A percentile compares a stretch with the other conserved stretches of the same genome.
Conservation (phyloP, 2,113 vertebrate genomes). For the Phrynosoma platyrhinos region DNA sequence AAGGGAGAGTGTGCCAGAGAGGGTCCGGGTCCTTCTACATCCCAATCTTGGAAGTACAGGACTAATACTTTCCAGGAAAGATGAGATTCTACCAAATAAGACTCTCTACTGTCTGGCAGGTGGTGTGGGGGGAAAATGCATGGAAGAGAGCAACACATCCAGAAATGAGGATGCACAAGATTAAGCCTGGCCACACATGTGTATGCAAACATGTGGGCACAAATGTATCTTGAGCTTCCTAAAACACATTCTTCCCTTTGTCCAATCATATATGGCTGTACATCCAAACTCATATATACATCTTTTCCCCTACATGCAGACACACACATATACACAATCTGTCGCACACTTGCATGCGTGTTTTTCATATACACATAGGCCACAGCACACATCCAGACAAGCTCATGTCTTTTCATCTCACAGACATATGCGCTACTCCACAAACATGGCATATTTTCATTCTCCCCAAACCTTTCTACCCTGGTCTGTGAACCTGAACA, state of each 20-base stretch:
- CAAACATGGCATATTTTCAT: not conserved
- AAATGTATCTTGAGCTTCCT: not conserved
- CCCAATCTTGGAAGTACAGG: not conserved
- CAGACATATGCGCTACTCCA: not conserved
- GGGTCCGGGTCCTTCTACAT: not conserved
- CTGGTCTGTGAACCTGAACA: not conserved
- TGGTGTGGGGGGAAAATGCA: not conserved
- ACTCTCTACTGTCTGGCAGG: not conserved
- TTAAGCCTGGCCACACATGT: not conserved
- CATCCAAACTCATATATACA: not conserved
- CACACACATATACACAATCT: not conserved
- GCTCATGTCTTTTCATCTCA: not conserved
- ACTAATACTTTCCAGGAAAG: slow-evolving; percentile 22
- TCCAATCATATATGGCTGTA: not conserved
- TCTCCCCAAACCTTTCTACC: not conserved
- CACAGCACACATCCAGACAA: not conserved
- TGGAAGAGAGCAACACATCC: not conserved
- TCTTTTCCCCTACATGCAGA: not conserved
- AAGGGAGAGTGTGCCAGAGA: not conserved
- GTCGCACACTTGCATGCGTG: too few species aligned
- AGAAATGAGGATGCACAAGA: not conserved
- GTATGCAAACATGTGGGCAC: not conserved
- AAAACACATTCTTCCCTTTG: not conserved
- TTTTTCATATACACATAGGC: not conserved
- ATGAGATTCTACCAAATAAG: not conserved